Evolutionary conservation across 2,888 invertebrate genomes (phyloP).

Genomic region (Xanthorhoe spadicearia): DNA sequence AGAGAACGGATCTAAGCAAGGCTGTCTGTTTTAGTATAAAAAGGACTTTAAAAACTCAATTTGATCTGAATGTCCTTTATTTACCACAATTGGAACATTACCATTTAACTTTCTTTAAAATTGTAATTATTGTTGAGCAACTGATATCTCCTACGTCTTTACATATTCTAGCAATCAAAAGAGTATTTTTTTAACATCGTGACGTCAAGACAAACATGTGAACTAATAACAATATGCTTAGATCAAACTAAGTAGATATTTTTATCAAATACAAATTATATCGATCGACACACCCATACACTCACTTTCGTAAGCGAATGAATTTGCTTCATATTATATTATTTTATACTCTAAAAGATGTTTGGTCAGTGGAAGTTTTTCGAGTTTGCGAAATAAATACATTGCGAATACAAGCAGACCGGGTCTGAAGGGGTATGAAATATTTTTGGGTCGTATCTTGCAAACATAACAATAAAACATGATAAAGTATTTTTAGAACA

Average conservation of each 20-base stretch:
- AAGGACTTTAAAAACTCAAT: background rate
- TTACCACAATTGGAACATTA: background rate
- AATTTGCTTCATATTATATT: constrained; percentile 4
- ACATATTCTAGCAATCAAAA: background rate
- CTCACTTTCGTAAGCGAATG: background rate
- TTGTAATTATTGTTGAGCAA: too few relatives aligned
- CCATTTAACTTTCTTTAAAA: too few relatives aligned
- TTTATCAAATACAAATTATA: background rate
- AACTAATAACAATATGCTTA: background rate
- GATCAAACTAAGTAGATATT: background rate
- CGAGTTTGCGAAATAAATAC: constrained; percentile 18
- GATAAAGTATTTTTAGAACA: too few relatives aligned
- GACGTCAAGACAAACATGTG: background rate
- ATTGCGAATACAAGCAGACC: constrained; percentile 10
- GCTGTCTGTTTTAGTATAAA: background rate
- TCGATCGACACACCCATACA: background rate
- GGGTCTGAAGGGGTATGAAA: background rate
- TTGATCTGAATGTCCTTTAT: background rate
- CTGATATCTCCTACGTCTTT: too few relatives aligned
- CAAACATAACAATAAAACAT: background rate
- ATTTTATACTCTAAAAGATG: background rate
- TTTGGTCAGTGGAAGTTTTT: constrained; percentile 14
- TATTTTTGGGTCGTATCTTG: constrained; percentile 6
- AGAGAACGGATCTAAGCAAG: background rate
- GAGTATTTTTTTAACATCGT: background rate